Base-by-base conservation (phyloP, 1,140 invertebrate genomes). In the Nasonia vitripennis region DNA sequence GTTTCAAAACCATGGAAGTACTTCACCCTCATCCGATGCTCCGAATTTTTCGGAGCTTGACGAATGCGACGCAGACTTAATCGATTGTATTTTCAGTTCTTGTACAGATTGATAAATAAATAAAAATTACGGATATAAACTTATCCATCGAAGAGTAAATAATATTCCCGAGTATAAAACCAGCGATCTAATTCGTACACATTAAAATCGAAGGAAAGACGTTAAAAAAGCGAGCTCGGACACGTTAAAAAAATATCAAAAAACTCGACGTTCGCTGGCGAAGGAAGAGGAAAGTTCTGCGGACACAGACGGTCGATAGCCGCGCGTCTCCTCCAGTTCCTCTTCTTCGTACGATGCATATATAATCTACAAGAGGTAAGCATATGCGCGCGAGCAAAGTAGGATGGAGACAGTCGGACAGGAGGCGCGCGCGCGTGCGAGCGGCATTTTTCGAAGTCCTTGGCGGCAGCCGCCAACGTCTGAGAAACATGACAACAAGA, bases 401-500 rank as follows among this genome's bases (percentile, higher is more conserved):
- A 68, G 67, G 68, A 20, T 62, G 55, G 78, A 85, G 85, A 87
- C 70, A 87, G 82, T 86, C 81, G 73, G 74, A 86, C 78, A 80
- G 85, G 83, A 84, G 78, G 74, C 85, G 84, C 86, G 87, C 81
- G 48, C 62, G 20, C 78, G 23, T 78, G 48, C 62, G 20, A 71
- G 23, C 14, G 34, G 17, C 23, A 84, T 84, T 79, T 84, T 84
- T 85, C 48, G 17, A 78, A 71, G 68, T 83, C 23, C n/a, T 74
- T 83, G 70, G 81, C 86, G 80, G 71, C 84, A 84, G 79, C 88
- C 81, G 79, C 68, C 86, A 85, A 88, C 86, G 89, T 91, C 89
- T 87, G 81, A 85, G 84, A 86, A 77, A 89, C 85, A 90, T 91
- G 91, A 92, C 90, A 92, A 90, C 89, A 88, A 91, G 90, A 93